Percentiles rank a stretch among this genome's conserved stretches.
These are phyloP conservation scores for Onchidella celtica DNA, from an alignment of 2,888 invertebrate genomes.

Conservation along the genomic window DNA sequence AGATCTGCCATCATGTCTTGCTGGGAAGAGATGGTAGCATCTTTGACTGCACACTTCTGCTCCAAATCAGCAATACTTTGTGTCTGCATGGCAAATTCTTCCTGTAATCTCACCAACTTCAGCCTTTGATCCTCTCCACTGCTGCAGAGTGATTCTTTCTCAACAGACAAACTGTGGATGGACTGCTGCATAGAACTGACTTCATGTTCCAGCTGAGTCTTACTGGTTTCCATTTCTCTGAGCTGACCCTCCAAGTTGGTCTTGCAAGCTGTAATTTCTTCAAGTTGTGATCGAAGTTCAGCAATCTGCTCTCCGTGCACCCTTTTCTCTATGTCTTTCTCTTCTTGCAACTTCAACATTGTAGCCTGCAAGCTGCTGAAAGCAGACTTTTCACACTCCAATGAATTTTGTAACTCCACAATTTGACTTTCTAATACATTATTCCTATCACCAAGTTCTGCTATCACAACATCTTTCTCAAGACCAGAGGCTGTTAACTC, in stretches of 20 bases:
- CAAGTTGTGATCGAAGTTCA: background rate
- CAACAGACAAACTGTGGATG: constrained; percentile 5
- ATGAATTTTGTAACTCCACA: background rate
- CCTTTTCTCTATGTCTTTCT: background rate
- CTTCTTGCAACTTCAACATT: background rate
- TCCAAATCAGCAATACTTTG: constrained; percentile 28
- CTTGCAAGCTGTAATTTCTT: background rate
- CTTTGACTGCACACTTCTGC: background rate
- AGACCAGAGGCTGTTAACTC: background rate
- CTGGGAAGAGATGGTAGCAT: background rate
- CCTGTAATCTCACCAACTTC: constrained; percentile 9
- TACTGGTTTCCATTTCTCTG: constrained; percentile 2
- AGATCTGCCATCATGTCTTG: background rate
- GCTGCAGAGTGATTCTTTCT: constrained; percentile 5
- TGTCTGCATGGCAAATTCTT: background rate
- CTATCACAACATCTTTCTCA: background rate
- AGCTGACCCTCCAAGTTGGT: background rate
- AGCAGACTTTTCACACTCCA: constrained; percentile 12
- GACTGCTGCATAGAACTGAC: constrained; percentile 3
- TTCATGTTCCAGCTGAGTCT: constrained; percentile 3
- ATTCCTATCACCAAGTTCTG: background rate
- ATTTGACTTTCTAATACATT: background rate
- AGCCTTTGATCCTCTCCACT: background rate
- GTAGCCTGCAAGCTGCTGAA: background rate
- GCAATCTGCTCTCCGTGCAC: constrained; percentile 4